These are phyloP conservation scores for Notospermus geniculatus DNA, from an alignment of 1,140 invertebrate species.

Conservation along the genomic window DNA sequence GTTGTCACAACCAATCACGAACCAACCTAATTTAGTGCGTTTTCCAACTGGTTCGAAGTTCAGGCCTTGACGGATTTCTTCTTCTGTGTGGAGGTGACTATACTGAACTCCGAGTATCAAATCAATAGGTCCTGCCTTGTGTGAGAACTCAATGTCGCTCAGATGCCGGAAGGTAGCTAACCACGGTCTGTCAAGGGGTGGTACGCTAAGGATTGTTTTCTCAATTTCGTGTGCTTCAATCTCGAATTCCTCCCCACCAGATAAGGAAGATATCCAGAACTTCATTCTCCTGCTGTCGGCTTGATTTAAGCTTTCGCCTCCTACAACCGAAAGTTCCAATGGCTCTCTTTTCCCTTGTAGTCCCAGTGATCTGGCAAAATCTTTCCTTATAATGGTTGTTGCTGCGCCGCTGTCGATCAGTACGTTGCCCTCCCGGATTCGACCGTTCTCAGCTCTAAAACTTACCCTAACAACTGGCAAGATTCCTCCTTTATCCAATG, in stretches of 20 bases:
- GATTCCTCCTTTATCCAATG: too few relatives aligned
- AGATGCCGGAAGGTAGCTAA: neutral
- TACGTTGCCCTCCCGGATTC: too few relatives aligned
- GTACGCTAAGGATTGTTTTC: neutral
- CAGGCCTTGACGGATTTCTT: neutral
- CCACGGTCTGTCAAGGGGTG: neutral
- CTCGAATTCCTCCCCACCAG: constrained; percentile 1
- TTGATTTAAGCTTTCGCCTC: neutral
- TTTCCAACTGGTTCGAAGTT: neutral
- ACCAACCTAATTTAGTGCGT: neutral
- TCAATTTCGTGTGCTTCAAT: constrained; percentile 8
- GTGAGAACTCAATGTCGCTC: neutral
- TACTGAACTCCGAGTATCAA: constrained; percentile 7
- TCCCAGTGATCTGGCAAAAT: neutral
- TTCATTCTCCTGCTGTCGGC: neutral
- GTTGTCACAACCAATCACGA: neutral
- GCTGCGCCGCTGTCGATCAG: too few relatives aligned
- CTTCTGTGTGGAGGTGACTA: neutral
- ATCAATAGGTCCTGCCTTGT: neutral
- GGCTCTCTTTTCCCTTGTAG: constrained; percentile 6
- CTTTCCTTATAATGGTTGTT: neutral
- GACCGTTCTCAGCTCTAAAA: too few relatives aligned
- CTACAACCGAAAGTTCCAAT: neutral
- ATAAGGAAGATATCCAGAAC: neutral
- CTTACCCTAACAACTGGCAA: too few relatives aligned